Evolutionary conservation across 2,888 invertebrate species (phyloP), one percentile per base, ranked within the genome.

Genomic region (Dryadula phaetusa): DNA sequence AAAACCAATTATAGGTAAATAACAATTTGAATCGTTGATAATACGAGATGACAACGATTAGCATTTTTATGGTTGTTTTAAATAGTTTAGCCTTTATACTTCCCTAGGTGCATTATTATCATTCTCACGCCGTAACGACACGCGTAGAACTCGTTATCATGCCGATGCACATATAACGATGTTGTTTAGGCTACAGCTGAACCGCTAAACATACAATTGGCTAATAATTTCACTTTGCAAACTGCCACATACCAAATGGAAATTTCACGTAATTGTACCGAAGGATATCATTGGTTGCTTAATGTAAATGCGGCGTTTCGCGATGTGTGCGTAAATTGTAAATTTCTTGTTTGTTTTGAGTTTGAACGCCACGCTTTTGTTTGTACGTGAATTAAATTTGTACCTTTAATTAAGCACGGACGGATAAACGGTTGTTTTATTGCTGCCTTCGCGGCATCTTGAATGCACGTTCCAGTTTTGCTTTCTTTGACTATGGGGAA

Each of bases 221-320:
- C 83, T 84, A 85, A 86, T 86, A 84, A 84, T 85, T 86, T 81
- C 80, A 75, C 80, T 78, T 73, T 67, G 78, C 82, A 83, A 83
- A 86, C 82, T 80, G 82, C 73, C 79, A 82, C 82, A 80, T 82
- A 78, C 77, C 80, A 82, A 86, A 88, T 87, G 82, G 85, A 81
- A 84, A 87, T 88, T 86, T 83, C 82, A 72, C 79, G 80, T 83
- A 77, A 79, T 80, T 73, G 75, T 78, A 75, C 63, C 76, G 75
- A 74, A 78, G 75, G 75, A 72, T 76, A 78, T 78, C 79, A 83
- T 83, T 84, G 84, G 81, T 76, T 76, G 77, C 79, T 77, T 85
- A 83, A 86, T 86, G 82, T 84, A 82, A 86, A 85, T 84, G 82
- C 77, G 77, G 73, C 83, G 83, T 84, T 80, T 72, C 73, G 71